A percentile compares a stretch with the other conserved stretches of the same genome.
Evolutionary conservation across 2,888 invertebrate genomes (phyloP).

Genomic region (Leucania comma): DNA sequence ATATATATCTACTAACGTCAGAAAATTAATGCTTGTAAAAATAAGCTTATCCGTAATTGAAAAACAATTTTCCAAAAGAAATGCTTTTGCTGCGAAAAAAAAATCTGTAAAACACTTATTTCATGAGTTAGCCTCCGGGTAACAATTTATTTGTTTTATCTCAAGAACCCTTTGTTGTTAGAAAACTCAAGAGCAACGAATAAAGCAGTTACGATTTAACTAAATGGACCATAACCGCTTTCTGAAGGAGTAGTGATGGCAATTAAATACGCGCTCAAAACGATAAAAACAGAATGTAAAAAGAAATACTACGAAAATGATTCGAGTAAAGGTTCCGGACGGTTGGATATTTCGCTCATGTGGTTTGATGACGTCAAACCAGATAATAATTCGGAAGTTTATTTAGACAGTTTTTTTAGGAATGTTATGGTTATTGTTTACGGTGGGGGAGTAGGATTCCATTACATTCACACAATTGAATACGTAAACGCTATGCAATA

Average conservation of each 20-base stretch:
- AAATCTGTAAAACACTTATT: slow-evolving; percentile 73
- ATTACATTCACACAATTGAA: slow-evolving; percentile 36
- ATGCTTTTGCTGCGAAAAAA: slow-evolving; percentile 67
- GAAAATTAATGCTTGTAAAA: neutral
- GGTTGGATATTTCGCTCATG: slow-evolving; percentile 51
- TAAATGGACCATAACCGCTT: slow-evolving; percentile 81
- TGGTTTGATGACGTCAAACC: slow-evolving; percentile 36
- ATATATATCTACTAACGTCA: neutral
- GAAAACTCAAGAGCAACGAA: slow-evolving; percentile 75
- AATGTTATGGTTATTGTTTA: slow-evolving; percentile 28
- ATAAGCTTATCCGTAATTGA: neutral
- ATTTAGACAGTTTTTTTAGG: slow-evolving; percentile 26
- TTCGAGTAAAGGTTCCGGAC: slow-evolving; percentile 41
- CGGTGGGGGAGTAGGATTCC: slow-evolving; percentile 1
- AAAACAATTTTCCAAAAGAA: slow-evolving; percentile 56
- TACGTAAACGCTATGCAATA: slow-evolving; percentile 10
- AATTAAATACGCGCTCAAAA: slow-evolving; percentile 75
- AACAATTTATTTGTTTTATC: slow-evolving; percentile 85
- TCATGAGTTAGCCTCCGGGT: slow-evolving; percentile 71
- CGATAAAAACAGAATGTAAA: slow-evolving; percentile 62
- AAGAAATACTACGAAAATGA: slow-evolving; percentile 60
- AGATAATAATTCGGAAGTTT: slow-evolving; percentile 38
- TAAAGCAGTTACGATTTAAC: slow-evolving; percentile 82
- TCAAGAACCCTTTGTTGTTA: slow-evolving; percentile 80
- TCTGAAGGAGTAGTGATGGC: slow-evolving; percentile 71